Base-by-base conservation (phyloP, 2,888 invertebrate species). In the Meiosimyza decipiens region DNA sequence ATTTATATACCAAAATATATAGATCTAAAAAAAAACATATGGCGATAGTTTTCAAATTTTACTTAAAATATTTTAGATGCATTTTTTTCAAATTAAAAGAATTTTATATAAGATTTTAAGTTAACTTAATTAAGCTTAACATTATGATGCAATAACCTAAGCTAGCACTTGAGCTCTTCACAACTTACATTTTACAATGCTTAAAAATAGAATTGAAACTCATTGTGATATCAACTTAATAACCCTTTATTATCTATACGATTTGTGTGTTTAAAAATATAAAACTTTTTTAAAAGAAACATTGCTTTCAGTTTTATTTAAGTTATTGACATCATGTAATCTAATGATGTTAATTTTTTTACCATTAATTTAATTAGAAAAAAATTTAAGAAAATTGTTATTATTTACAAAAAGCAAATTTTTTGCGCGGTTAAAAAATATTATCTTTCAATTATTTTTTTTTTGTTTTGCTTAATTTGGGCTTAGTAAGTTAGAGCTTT, bases 161-260 rank as follows among this genome's bases (percentile, higher is more conserved):
- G 6, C 55, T 55, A 18, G 55, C 16, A 16, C 55, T 55, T 55
- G 18, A 55, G 55, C 55, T 40, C 40, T 55, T 15, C 55, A 55
- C 15, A 55, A 55, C 55, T 55, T 55, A n/a, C 16, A 55, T 55
- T 22, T 55, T 55, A 55, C 55, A 55, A 55, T 55, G 55, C 55
- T 11, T 55, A 55, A 22, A 22, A 40, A 55, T 16, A 55, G 55
- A 55, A 11, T 55, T 16, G 55, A 55, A 55, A 55, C 55, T 40
- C 40, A 55, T 16, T 40, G 6, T 28, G 28, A 5, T 54, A 9
- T 22, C 55, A 55, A 55, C 18, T 55, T 12, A 55, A n/a, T 55
- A 55, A 55, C 9, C 16, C 18, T 55, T 11, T 55, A n/a, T 18
- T 55, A 18, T 16, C 5, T 55, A 12, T 55, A 18, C 55, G 22